These are phyloP conservation scores for Calonectris borealis DNA, from an alignment of 2,113 vertebrate species.

Conservation along the genomic window DNA sequence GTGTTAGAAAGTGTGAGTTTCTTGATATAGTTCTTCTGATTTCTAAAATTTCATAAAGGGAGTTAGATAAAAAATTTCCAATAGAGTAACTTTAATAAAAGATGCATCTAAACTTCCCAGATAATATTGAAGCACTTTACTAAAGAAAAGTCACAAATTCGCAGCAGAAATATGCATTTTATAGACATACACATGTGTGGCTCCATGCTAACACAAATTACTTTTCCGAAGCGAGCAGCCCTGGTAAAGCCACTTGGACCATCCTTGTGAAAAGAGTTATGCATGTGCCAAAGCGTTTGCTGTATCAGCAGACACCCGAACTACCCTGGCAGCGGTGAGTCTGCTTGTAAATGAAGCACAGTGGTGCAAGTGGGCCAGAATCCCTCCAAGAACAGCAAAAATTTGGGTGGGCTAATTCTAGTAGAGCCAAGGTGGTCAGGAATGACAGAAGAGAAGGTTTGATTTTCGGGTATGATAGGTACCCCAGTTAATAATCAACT, in stretches of 20 bases:
- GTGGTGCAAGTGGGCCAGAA: neutral
- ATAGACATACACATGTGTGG: neutral
- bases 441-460: neutral
- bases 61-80: neutral
- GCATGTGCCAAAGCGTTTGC: neutral
- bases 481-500: neutral
- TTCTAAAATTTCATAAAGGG: neutral
- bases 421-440: neutral
- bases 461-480: neutral
- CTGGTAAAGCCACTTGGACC: neutral
- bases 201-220: neutral
- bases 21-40: neutral
- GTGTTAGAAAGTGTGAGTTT: neutral
- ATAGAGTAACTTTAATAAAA: neutral
- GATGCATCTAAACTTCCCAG: neutral
- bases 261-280: neutral
- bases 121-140: neutral
- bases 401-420: neutral
- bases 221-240: neutral
- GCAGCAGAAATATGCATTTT: neutral
- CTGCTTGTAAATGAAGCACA: neutral
- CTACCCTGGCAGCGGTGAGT: neutral
- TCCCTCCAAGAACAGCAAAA: neutral
- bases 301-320: neutral
- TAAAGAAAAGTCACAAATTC: neutral